phyloP scores from a whole-genome alignment of 1,140 invertebrate species.

The Trichonephila inaurata region DNA sequence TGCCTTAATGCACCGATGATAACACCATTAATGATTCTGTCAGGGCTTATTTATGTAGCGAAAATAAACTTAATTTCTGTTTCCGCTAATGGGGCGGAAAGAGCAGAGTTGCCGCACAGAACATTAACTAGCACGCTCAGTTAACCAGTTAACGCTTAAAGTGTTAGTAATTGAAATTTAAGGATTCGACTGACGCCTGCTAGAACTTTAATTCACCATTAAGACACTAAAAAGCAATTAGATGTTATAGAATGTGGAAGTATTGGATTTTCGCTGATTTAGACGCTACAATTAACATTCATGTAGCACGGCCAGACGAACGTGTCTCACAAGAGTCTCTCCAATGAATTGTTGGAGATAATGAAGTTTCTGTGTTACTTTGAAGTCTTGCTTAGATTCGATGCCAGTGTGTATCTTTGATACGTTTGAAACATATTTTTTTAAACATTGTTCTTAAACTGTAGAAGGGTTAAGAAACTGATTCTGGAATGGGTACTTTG shows the following conservation, averaged over 20 bases:
- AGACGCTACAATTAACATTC: neutral
- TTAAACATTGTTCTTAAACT: too few relatives aligned
- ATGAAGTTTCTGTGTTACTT: too few relatives aligned
- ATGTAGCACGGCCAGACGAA: neutral
- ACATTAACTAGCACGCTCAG: conserved; percentile 58
- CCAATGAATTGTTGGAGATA: neutral
- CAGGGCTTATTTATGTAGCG: conserved; percentile 46
- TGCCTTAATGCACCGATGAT: conserved; percentile 1
- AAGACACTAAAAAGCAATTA: conserved; percentile 26
- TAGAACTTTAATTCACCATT: conserved; percentile 2
- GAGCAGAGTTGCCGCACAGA: conserved; percentile 15
- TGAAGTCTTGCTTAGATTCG: too few relatives aligned
- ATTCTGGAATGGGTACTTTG: too few relatives aligned
- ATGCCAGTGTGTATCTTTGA: too few relatives aligned
- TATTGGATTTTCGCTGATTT: neutral
- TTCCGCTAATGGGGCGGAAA: conserved; percentile 34
- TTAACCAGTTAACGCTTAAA: conserved; percentile 34
- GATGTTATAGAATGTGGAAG: neutral
- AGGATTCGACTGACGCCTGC: conserved; percentile 32
- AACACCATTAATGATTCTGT: conserved; percentile 27
- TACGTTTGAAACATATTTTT: too few relatives aligned
- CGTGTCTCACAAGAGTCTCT: neutral
- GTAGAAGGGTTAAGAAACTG: too few relatives aligned
- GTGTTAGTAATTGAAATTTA: conserved; percentile 56
- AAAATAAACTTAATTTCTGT: conserved; percentile 45